Base-by-base conservation (phyloP, 2,113 vertebrate species). In the Nematolebias whitei region DNA sequence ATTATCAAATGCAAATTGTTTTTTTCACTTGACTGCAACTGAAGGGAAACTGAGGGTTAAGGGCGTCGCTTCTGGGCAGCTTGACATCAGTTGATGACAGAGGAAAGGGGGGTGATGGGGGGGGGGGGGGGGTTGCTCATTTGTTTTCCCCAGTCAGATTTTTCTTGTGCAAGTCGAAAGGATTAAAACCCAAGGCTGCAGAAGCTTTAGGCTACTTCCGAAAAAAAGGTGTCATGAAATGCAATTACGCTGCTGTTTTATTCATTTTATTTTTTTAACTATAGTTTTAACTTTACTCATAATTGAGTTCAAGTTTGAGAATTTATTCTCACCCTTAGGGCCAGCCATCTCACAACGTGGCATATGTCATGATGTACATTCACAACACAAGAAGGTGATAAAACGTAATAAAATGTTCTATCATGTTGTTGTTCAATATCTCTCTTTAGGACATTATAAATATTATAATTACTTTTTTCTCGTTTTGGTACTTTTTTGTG, bases 271-370 rank as follows among this genome's bases (percentile, higher is more conserved):
- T n/a, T n/a, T n/a, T n/a, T n/a, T n/a, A n/a, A n/a, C n/a, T n/a
- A n/a, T n/a, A n/a, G n/a, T n/a, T n/a, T n/a, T n/a, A n/a, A n/a
- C n/a, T n/a, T n/a, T n/a, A n/a, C n/a, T 19, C 55, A 43, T 83
- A 77, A 81, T 73, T 74, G 71, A 78, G 78, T 84, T 65, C 55
- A 63, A 76, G 58, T 74, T 58, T n/a, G 53, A 54, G 26, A 80
- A 65, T 80, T 26, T 53, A 56, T 56, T 57, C 51, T 32, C 23
- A 49, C 57, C 50, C 14, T 13, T 5, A 5, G 60, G 44, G 59
- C 50, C 4, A 3, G 62, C 53, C 55, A 60, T 50, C 73, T 68
- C 0, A 20, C 49, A 59, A 63, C 51, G 4, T 56, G 56, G 43
- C 59, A 43, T 47, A 45, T 65, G 78, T 56, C 58, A 52, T 58